Evolutionary conservation across 92 coral and sea anemone genomes (phyloP), one percentile per base, ranked within the genome.

Genomic region (Palythoa grandiflora): DNA sequence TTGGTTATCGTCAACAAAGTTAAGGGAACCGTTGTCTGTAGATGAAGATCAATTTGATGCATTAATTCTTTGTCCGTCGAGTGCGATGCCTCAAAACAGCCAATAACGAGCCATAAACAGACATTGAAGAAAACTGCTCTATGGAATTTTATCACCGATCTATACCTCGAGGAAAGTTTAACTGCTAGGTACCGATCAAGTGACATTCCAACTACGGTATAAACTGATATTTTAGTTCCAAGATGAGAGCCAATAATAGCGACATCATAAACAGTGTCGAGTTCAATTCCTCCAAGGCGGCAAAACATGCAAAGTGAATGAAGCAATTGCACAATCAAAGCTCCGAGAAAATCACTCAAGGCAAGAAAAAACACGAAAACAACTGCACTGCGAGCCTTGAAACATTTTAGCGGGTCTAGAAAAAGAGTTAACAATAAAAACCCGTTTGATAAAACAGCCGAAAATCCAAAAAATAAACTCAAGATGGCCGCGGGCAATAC

Each of bases 21-120:
- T 40, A 94, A 20, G 2, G 96, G 96, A 38, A 90, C 40, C 2
- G 96, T 92, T 0, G 96, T 92, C 72, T 94, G 96, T 38, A 92
- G 55, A 61, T 94, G 96, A 20, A 94, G 48, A 59, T 94, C 96
- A 1, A 92, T 61, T 5, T 60, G 37, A 50, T 92, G 93, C 39
- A 94, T 77, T 9, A 80, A 47, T 63, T 85, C 81, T 20, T 78
- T 61, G 59, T 73, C 66, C 16, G 28, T 55, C 6, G 88, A 74
- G 38, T 94, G 96, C 39, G 83, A 87, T 4, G 87, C 91, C 85
- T 94, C 96, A 20, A 94, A 94, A 2, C 73, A 28, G 16, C 63
- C 87, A 3, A 89, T 73, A 16, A 84, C 75, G 12, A 90, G 36
- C 94, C 96, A 94, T 37, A 92, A 71, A 2, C 78, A 74, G n/a